These are phyloP conservation scores for Scaptodrosophila latifasciaeformis DNA, from an alignment of 2,888 invertebrate genomes.

Conservation along the genomic window DNA sequence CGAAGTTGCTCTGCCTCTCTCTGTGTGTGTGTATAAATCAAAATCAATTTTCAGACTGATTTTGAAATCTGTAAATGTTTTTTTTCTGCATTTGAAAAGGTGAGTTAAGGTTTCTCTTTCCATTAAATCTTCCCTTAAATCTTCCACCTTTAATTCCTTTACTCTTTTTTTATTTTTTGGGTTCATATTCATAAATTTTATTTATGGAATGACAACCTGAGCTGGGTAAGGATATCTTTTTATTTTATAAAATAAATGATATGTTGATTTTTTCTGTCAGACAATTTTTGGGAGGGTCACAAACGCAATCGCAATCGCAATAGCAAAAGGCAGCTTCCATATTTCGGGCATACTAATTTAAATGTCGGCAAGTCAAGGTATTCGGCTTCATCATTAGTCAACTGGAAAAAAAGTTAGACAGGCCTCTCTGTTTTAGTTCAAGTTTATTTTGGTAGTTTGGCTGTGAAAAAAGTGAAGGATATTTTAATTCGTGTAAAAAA, in stretches of 20 bases:
- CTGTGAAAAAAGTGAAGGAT: neutral
- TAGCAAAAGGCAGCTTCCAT: neutral
- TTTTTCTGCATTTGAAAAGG: too few species aligned
- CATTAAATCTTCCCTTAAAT: too few species aligned
- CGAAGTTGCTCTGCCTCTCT: too few species aligned
- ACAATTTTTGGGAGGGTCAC: conserved; percentile 22
- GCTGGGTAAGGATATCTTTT: conserved; percentile 1
- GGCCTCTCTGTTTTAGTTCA: neutral
- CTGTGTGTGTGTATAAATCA: too few species aligned
- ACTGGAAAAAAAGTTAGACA: conserved; percentile 1
- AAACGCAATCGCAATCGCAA: conserved; percentile 1
- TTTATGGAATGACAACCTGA: conserved; percentile 18
- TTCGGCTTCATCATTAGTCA: conserved; percentile 30
- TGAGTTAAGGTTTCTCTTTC: too few species aligned
- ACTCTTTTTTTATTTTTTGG: too few species aligned
- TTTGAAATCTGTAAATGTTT: too few species aligned
- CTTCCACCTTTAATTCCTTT: too few species aligned
- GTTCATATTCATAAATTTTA: conserved; percentile 18
- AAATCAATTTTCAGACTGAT: too few species aligned
- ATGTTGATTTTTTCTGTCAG: conserved; percentile 35
- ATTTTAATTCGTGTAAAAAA: neutral
- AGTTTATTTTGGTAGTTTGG: neutral
- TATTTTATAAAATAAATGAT: conserved; percentile 28
- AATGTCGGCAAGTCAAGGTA: conserved; percentile 23
- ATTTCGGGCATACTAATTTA: conserved; percentile 34